These are phyloP conservation scores for Phlogophora meticulosa DNA, from an alignment of 2,888 invertebrate species.

Conservation along the genomic window DNA sequence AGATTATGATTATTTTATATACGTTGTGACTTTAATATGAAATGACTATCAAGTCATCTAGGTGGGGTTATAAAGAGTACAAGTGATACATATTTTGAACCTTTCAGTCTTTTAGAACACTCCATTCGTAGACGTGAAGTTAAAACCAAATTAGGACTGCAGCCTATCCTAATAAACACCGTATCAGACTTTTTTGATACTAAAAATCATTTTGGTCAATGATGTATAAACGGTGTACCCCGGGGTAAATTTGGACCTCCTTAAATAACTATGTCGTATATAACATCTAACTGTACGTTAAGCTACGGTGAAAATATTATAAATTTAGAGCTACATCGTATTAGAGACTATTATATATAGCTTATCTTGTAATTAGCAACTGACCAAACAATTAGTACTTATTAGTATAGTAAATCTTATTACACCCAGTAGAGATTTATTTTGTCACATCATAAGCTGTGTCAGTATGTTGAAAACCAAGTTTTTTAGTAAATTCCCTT, in stretches of 20 bases:
- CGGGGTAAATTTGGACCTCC: background rate
- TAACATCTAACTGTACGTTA: background rate
- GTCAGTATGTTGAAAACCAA: background rate
- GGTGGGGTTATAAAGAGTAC: background rate
- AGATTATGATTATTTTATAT: conserved; percentile 5
- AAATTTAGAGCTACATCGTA: background rate
- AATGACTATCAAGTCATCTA: background rate
- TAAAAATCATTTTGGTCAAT: too few relatives aligned
- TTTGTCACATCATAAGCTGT: too few relatives aligned
- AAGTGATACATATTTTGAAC: too few relatives aligned
- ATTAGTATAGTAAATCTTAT: conserved; percentile 5
- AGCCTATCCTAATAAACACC: background rate
- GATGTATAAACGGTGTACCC: background rate
- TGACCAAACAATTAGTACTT: background rate
- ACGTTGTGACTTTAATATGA: background rate
- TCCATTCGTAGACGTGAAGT: background rate
- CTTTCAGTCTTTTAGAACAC: too few relatives aligned
- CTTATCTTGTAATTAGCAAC: background rate
- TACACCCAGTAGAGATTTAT: background rate
- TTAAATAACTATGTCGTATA: background rate
- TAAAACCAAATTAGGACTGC: background rate
- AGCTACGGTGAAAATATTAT: too few relatives aligned
- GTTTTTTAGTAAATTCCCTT: too few relatives aligned
- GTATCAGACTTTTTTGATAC: too few relatives aligned
- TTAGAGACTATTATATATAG: background rate